Evolutionary conservation across 1,140 invertebrate genomes (phyloP), one percentile per base, ranked within the genome.

Genomic region (Teleopsis dalmanni): DNA sequence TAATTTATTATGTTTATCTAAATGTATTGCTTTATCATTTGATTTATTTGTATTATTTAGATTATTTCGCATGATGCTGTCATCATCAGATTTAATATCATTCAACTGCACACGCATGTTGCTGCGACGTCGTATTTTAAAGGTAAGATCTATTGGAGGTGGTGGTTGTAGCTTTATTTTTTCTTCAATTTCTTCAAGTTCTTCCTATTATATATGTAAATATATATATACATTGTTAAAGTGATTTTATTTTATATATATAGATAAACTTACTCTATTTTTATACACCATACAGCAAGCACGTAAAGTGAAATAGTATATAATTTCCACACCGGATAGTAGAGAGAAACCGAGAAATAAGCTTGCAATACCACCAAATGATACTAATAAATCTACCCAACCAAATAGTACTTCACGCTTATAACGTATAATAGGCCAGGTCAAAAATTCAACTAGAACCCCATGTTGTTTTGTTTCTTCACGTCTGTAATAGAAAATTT

Each of bases 341-440:
- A 88, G 60, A 14, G 82, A 85, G 62, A 85, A 87, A 0, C 84
- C 85, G 0, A 87, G 64, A 64, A 87, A 87, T 3, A 87, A 72
- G 8, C 85, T 84, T 7, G 84, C 84, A 46, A 87, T 85, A 21
- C 68, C 68, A 4, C 74, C 74, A 48, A 75, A 75, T 0, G 74
- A 75, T n/a, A 73, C 83, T 33, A 87, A 59, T 33, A 87, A 72
- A 73, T 87, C 84, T 0, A 87, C 80, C 83, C 83, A 86, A 36
- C 84, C 84, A 57, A 87, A 87, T 16, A 84, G 72, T 3, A 87
- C 82, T 62, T 86, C 82, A 19, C 83, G 75, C 58, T 84, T 85
- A 57, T 84, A 87, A 4, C 80, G 67, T 9, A 85, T 79, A 73
- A 83, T 81, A 1, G 84, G 83, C 84, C 83, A 86, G 2, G 80